These are phyloP conservation scores for Lichenostomus cassidix DNA, from an alignment of 2,113 vertebrate genomes.

Conservation along the genomic window DNA sequence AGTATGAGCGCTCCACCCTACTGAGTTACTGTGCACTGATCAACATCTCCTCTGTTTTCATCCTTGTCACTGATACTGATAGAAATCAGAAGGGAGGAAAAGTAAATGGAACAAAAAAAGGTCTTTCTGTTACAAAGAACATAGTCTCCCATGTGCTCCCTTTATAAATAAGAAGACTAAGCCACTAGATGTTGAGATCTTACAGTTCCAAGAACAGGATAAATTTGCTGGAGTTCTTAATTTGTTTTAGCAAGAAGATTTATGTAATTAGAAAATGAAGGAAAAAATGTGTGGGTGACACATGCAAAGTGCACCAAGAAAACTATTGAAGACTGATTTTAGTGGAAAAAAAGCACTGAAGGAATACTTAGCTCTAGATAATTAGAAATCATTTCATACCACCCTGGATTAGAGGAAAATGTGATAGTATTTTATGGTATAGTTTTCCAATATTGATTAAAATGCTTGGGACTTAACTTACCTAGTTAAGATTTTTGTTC, in stretches of 20 bases:
- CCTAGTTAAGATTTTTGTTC: background rate
- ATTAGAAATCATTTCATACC: background rate
- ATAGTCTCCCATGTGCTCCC: background rate
- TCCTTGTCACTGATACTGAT: background rate
- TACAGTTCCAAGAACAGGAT: background rate
- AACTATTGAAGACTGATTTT: background rate
- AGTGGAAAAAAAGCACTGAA: background rate
- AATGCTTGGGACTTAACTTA: background rate
- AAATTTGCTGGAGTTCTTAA: background rate
- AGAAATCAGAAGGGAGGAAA: background rate
- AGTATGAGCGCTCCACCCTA: constrained; percentile 47
- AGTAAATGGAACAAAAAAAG: background rate
- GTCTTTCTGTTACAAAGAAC: background rate
- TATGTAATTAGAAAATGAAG: background rate
- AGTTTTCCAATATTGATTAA: background rate
- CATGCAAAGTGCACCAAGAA: background rate
- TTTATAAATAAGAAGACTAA: background rate
- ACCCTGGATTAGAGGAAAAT: background rate
- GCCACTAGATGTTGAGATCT: background rate
- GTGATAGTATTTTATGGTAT: background rate
- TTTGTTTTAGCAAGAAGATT: background rate
- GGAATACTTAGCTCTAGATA: background rate
- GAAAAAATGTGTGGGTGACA: accelerated
- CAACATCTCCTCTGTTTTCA: background rate
- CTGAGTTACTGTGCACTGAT: background rate